Percentiles rank a stretch among this genome's conserved stretches.
phyloP scores from a whole-genome alignment of 1,140 invertebrate species.

The Stegodyphus mimosarum region DNA sequence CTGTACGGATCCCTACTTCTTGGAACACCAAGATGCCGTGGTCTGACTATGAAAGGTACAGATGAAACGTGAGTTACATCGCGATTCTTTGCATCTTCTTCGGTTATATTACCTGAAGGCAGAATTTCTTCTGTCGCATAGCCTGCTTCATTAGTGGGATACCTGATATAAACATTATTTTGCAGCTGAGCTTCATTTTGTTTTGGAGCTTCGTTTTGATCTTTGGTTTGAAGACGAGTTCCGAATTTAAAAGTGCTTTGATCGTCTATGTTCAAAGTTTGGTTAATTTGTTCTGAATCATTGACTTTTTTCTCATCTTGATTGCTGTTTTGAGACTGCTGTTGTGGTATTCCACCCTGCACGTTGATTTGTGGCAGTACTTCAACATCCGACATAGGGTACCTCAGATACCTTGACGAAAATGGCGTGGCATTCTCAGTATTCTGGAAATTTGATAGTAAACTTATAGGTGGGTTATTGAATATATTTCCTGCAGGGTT shows the following conservation, averaged over 20 bases:
- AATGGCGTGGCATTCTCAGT: neutral
- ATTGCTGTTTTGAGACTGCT: neutral
- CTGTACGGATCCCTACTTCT: constrained; percentile 28
- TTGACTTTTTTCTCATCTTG: neutral
- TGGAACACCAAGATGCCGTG: neutral
- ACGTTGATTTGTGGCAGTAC: neutral
- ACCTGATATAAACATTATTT: constrained; percentile 30
- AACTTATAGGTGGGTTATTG: constrained; percentile 5
- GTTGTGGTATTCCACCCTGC: neutral
- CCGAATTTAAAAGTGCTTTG: constrained; percentile 12
- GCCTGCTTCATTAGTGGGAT: constrained; percentile 36
- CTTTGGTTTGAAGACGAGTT: constrained; percentile 3
- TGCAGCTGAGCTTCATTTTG: neutral
- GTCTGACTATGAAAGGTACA: neutral
- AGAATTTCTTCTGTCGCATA: constrained; percentile 51
- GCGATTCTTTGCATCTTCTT: neutral
- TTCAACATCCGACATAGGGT: neutral
- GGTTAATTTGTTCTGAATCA: neutral
- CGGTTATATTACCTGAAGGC: constrained; percentile 14
- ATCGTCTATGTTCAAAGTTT: constrained; percentile 9
- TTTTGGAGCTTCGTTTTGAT: neutral
- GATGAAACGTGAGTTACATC: neutral
- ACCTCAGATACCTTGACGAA: neutral
- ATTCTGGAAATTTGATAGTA: neutral
- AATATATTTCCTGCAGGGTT: neutral